Percentiles rank a stretch among this genome's conserved stretches.
Evolutionary conservation across 2,113 vertebrate genomes (phyloP).

Genomic region (Chlorodrepanis virens): DNA sequence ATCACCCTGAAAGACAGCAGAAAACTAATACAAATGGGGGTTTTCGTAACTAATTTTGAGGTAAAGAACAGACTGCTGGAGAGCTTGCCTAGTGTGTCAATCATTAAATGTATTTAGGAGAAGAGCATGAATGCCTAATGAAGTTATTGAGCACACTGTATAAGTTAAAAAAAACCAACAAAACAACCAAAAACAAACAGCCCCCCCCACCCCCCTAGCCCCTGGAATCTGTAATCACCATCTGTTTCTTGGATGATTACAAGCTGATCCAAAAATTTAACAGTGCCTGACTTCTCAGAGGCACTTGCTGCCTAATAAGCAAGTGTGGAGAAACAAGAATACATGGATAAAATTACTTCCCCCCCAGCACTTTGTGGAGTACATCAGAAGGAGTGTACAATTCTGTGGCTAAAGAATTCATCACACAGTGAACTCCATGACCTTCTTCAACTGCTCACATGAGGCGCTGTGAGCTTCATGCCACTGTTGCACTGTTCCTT

Average conservation of each 20-base stretch:
- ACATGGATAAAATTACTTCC: not conserved
- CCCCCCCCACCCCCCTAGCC: not conserved
- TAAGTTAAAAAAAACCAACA: not conserved
- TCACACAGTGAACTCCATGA: not conserved
- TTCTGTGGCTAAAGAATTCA: not conserved
- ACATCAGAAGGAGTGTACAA: not conserved
- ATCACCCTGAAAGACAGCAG: not conserved
- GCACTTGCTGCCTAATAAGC: constrained; percentile 16
- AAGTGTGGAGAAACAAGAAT: not conserved
- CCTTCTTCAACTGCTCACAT: not conserved
- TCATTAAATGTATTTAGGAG: not conserved
- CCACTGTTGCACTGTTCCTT: not conserved
- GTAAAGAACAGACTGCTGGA: not conserved
- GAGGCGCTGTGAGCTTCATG: not conserved
- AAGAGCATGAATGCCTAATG: not conserved
- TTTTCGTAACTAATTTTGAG: not conserved
- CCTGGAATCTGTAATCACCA: constrained; percentile 24
- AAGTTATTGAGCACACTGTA: not conserved
- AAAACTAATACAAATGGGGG: rapidly evolving
- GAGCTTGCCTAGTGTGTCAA: not conserved
- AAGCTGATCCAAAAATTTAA: constrained; percentile 44
- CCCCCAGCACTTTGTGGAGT: not conserved
- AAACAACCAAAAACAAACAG: not conserved
- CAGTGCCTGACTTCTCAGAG: not conserved
- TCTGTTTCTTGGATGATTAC: constrained; percentile 55